These are phyloP conservation scores for Anthopleura sola DNA, from an alignment of 64 coral and sea anemone genomes.

Conservation along the genomic window DNA sequence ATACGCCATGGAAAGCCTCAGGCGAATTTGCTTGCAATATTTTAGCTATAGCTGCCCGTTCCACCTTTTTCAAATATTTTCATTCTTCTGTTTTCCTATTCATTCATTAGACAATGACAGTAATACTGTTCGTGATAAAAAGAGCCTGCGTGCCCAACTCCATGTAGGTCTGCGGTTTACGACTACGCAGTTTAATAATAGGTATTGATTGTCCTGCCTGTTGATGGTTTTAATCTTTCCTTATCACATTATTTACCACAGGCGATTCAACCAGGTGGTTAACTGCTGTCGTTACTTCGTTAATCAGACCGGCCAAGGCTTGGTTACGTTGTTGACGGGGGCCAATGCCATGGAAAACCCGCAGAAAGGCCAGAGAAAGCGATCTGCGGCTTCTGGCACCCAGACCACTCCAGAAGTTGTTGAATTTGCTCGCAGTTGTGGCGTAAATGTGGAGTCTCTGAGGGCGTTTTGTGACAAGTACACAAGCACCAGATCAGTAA, in stretches of 20 bases:
- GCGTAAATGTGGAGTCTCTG: constrained; percentile 76
- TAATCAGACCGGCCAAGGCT: constrained; percentile 67
- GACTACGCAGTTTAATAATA: neutral
- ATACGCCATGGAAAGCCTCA: too few species aligned
- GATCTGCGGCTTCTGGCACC: constrained; percentile 54
- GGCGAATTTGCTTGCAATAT: too few species aligned
- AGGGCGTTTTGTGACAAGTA: constrained; percentile 75
- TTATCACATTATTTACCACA: constrained; percentile 21
- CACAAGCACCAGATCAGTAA: constrained; percentile 43
- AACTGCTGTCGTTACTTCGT: constrained; percentile 78
- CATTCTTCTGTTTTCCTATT: too few species aligned
- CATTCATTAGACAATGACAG: too few species aligned
- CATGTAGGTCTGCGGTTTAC: neutral
- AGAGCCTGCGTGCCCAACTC: neutral
- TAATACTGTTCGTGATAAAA: neutral
- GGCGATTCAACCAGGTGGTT: constrained; percentile 81
- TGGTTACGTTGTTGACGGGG: constrained; percentile 77
- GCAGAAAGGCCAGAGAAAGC: constrained; percentile 60
- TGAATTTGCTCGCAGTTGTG: constrained; percentile 76
- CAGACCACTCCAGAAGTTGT: constrained; percentile 80
- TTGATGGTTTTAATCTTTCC: constrained; percentile 1
- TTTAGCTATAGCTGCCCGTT: too few species aligned
- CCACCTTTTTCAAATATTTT: too few species aligned
- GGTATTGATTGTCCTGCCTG: neutral
- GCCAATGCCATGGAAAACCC: constrained; percentile 13